Evolutionary conservation across 2,888 invertebrate species (phyloP).

Genomic region (Pseudolycoriella hygida): DNA sequence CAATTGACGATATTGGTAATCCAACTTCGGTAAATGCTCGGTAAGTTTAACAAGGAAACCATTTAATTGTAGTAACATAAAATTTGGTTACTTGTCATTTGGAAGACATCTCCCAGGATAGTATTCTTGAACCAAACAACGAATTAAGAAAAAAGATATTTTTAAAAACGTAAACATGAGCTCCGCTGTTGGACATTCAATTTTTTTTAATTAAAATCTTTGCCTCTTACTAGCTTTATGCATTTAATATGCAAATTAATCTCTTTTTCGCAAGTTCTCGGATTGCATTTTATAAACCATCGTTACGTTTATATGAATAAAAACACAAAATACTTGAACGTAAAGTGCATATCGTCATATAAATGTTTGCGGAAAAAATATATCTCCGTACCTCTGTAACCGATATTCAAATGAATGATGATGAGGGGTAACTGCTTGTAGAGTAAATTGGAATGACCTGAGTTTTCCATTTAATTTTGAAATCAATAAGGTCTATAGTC

Average conservation of each 20-base stretch:
- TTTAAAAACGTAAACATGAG: background rate
- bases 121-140: no score
- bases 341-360: no score
- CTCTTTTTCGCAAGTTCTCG: background rate
- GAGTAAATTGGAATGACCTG: constrained; percentile 14
- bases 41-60: constrained; percentile 47
- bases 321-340: no score
- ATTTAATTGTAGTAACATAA: no score
- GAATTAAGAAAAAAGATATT: no score
- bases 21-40: constrained; percentile 74
- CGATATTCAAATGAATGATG: background rate
- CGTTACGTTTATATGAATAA: no score
- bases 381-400: background rate
- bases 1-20: constrained; percentile 71
- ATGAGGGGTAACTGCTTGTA: constrained; percentile 8
- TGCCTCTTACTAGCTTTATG: constrained; percentile 5
- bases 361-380: no score
- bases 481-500: no score
- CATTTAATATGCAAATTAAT: constrained; percentile 8
- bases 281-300: no score
- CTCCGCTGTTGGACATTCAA: background rate
- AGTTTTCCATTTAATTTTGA: constrained; percentile 9
- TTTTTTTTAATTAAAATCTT: background rate
- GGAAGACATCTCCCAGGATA: no score
- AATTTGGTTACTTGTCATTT: no score